Percentiles rank a stretch among this genome's conserved stretches.
These are phyloP conservation scores for Cataglyphis livida DNA, from an alignment of 2,888 invertebrate species.

Conservation along the genomic window DNA sequence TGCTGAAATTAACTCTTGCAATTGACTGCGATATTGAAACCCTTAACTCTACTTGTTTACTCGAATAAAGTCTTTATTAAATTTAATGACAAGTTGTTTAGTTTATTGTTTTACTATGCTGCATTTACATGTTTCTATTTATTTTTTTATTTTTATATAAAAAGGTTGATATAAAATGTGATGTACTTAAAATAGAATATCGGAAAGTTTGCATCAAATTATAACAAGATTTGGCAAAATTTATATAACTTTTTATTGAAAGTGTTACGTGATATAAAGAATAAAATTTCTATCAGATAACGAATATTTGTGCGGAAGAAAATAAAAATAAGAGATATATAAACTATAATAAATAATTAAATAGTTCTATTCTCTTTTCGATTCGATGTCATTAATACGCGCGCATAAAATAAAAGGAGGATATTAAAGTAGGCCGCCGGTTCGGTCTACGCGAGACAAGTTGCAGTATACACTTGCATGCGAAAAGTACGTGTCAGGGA, in stretches of 20 bases:
- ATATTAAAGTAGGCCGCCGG: conserved; percentile 66
- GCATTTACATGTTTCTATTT: not conserved
- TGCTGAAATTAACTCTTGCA: not conserved
- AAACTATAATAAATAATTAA: not conserved
- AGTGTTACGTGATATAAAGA: not conserved
- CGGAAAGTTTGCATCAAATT: not conserved
- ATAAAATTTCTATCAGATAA: not conserved
- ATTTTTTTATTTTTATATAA: conserved; percentile 1
- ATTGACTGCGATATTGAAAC: not conserved
- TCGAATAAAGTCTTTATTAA: not conserved
- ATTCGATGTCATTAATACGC: conserved; percentile 3
- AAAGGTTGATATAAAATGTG: not conserved
- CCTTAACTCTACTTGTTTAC: too few relatives aligned
- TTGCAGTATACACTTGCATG: conserved; percentile 41
- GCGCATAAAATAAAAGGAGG: conserved; percentile 45
- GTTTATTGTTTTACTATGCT: not conserved
- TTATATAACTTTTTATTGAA: not conserved
- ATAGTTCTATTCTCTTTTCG: not conserved
- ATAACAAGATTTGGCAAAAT: not conserved
- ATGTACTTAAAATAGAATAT: not conserved
- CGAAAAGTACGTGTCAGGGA: conserved; percentile 26
- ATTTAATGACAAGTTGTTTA: not conserved
- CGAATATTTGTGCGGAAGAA: not conserved
- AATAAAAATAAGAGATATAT: not conserved
- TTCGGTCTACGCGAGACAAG: conserved; percentile 54